A percentile compares a stretch with the other conserved stretches of the same genome.
Conservation (phyloP, 2,797 vertebrate genomes). For the Coranthus polyacanthus region DNA sequence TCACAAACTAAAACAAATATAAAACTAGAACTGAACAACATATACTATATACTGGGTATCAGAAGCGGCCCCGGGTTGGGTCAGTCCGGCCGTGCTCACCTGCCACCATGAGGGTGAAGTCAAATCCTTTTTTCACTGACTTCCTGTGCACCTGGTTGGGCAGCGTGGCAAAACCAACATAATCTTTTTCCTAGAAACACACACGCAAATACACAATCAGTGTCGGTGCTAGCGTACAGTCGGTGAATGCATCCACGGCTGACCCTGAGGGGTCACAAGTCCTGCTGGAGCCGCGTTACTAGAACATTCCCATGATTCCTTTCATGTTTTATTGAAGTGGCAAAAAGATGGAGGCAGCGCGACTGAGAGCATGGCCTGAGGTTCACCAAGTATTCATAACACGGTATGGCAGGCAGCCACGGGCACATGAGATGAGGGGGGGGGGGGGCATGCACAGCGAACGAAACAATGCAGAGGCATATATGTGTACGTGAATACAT, state of each 20-base stretch:
- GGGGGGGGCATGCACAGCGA: neutral
- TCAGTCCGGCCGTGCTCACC: constrained; percentile 87
- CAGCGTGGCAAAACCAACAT: constrained; percentile 93
- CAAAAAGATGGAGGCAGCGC: neutral
- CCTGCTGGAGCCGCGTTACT: constrained; percentile 15
- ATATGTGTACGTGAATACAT: neutral
- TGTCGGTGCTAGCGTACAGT: too few relatives aligned
- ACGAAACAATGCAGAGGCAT: neutral
- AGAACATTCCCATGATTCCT: constrained; percentile 42
- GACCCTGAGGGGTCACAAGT: constrained; percentile 1
- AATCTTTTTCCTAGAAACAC: constrained; percentile 89
- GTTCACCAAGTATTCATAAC: constrained; percentile 41
- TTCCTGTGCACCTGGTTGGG: constrained; percentile 95
- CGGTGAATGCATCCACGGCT: neutral
- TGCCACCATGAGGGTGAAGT: constrained; percentile 97
- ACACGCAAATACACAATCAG: too few relatives aligned
- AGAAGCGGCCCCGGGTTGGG: too few relatives aligned
- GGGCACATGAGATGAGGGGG: neutral
- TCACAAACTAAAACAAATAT: neutral
- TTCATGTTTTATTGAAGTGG: constrained; percentile 46
- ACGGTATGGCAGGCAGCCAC: constrained; percentile 15
- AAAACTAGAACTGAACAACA: too few relatives aligned
- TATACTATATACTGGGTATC: too few relatives aligned
- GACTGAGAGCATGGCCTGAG: constrained; percentile 7
- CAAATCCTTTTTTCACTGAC: constrained; percentile 95